These are phyloP conservation scores for Picus viridis DNA, from an alignment of 2,797 vertebrate genomes.

Conservation along the genomic window DNA sequence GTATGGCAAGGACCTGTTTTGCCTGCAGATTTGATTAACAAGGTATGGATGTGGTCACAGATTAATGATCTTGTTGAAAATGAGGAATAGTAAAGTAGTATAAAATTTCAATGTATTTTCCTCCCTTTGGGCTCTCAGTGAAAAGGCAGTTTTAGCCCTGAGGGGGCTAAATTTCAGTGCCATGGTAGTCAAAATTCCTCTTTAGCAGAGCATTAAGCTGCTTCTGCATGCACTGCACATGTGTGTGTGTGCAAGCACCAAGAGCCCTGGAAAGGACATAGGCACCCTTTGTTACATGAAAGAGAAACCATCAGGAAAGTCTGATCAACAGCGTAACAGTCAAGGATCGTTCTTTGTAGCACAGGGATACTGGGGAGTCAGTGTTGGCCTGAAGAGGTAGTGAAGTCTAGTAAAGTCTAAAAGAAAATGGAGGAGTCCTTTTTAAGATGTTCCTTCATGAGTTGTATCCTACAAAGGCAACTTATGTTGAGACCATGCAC, in stretches of 20 bases:
- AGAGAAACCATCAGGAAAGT: neutral
- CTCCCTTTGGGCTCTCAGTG: neutral
- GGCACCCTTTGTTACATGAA: neutral
- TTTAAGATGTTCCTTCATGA: neutral
- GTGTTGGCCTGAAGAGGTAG: neutral
- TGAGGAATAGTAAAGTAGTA: neutral
- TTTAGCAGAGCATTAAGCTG: neutral
- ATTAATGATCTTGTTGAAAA: neutral
- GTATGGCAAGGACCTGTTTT: neutral
- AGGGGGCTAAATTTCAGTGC: neutral
- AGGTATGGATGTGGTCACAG: neutral
- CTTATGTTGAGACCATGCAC: neutral
- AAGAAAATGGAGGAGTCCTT: neutral
- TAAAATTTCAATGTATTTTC: neutral
- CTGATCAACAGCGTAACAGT: neutral
- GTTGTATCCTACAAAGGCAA: neutral
- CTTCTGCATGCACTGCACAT: accelerated
- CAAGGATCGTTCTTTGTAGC: neutral
- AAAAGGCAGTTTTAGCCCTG: neutral
- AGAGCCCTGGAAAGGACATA: neutral
- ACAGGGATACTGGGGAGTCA: neutral
- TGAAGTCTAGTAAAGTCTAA: neutral
- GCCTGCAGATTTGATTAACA: neutral
- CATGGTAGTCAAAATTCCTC: neutral
- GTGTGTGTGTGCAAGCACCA: neutral